Evolutionary conservation across 2,888 invertebrate species (phyloP), one percentile per base, ranked within the genome.

Genomic region (Oscheius onirici): DNA sequence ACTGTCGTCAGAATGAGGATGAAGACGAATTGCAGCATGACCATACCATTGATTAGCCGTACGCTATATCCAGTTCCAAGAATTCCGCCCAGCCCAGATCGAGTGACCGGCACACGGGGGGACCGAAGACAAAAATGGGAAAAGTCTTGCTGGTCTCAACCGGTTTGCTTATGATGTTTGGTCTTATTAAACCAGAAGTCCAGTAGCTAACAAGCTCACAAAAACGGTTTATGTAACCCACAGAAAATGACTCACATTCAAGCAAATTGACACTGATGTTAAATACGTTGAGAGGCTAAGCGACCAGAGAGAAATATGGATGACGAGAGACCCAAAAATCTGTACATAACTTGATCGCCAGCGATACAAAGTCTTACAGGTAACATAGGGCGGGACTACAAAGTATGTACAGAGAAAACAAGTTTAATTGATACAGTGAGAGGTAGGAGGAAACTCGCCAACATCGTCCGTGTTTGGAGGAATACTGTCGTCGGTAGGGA

Each of bases 401-500:
- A 20, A 20, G 26, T 63, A 63, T 49, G 22, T 63, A 63, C 63
- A 63, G 15, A 2, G 26, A 63, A 34, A 3, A 2, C 51, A 52
- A 49, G 57, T 34, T 79, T 63, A 80, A 28, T 76, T 74, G 68
- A 76, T 80, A 34, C 71, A 71, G 49, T 84, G 83, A 67, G 73
- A 81, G 73, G 84, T 80, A 44, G 86, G 86, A 55, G 86, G 86
- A 61, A 84, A 86, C 49, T 86, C 84, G 49, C 79, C 81, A 8
- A 77, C 67, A 60, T 84, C 84, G 68, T 84, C 79, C 76, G 83
- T 73, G 52, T 83, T 82, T 40, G 79, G 79, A n/a, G 73, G 71
- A 17, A 43, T 22, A 28, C 22, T n/a, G 24, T 61, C 46, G 40
- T 58, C 54, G 8, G 69, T 69, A 8, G 11, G 40, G 13, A 49